These are phyloP conservation scores for Hoplodrina ambigua DNA, from an alignment of 2,888 invertebrate genomes.

Conservation along the genomic window DNA sequence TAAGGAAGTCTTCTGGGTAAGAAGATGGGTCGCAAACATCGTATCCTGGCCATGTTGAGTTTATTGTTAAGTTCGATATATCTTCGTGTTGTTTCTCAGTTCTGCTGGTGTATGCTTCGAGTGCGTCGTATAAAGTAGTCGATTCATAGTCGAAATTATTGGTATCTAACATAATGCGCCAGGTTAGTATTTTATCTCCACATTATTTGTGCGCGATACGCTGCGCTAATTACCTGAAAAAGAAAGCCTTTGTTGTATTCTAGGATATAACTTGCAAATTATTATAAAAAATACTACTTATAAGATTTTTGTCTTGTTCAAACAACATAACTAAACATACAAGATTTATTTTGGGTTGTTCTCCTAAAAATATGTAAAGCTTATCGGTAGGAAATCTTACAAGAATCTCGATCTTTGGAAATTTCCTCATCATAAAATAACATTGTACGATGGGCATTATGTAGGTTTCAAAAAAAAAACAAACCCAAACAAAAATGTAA, in stretches of 20 bases:
- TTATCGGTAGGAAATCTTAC: not conserved
- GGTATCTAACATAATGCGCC: slow-evolving; percentile 75
- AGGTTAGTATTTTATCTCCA: slow-evolving; percentile 37
- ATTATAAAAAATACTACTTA: not conserved
- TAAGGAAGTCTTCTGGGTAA: slow-evolving; percentile 76
- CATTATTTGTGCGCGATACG: slow-evolving; percentile 42
- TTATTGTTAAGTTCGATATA: slow-evolving; percentile 57
- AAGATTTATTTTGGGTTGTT: no score
- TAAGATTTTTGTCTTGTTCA: not conserved
- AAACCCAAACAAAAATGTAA: slow-evolving; percentile 7
- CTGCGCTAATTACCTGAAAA: slow-evolving; percentile 52
- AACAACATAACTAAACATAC: no score
- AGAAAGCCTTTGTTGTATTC: slow-evolving; percentile 16
- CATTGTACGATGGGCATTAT: not conserved
- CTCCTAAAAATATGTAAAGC: no score
- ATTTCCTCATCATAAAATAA: not conserved
- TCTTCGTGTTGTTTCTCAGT: slow-evolving; percentile 61
- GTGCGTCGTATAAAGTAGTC: slow-evolving; percentile 61
- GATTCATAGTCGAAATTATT: slow-evolving; percentile 71
- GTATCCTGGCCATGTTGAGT: slow-evolving; percentile 75
- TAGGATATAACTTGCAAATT: not conserved
- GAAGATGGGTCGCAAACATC: slow-evolving; percentile 70
- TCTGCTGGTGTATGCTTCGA: slow-evolving; percentile 55
- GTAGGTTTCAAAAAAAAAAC: not conserved
- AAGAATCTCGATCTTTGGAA: not conserved